phyloP scores from a whole-genome alignment of 92 coral and sea anemone genomes.

The Montipora capitata region DNA sequence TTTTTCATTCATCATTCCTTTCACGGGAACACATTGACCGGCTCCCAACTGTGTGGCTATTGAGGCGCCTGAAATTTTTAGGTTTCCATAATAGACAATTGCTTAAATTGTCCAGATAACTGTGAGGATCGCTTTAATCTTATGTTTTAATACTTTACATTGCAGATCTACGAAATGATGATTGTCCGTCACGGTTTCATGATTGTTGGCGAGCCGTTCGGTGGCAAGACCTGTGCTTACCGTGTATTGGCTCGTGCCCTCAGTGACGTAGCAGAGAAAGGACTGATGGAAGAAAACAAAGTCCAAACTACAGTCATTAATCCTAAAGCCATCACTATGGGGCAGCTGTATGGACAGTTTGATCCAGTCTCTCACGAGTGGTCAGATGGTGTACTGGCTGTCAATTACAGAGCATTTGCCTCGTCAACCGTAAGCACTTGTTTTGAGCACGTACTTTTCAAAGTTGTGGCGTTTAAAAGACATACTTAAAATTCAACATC shows the following conservation, averaged over 20 bases:
- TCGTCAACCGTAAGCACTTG: conserved; percentile 86
- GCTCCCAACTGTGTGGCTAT: too few species aligned
- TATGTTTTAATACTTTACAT: background rate
- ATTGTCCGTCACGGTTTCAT: conserved; percentile 99
- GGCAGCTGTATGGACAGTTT: conserved; percentile 98
- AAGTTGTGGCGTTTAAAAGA: background rate
- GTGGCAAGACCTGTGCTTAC: conserved; percentile 98
- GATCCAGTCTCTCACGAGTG: conserved; percentile 99
- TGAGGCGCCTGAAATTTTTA: too few species aligned
- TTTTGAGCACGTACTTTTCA: background rate
- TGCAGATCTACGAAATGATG: conserved; percentile 99
- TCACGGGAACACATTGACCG: too few species aligned
- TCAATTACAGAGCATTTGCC: conserved; percentile 99
- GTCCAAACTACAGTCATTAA: conserved; percentile 95
- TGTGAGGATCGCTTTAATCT: too few species aligned
- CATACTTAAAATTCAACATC: background rate
- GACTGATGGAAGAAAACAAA: conserved; percentile 96
- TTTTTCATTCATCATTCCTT: too few species aligned
- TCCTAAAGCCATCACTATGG: conserved; percentile 98
- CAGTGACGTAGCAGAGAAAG: conserved; percentile 95
- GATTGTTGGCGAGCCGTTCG: conserved; percentile 99
- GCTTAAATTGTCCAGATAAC: too few species aligned
- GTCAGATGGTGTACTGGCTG: conserved; percentile 99
- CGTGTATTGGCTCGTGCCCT: conserved; percentile 93
- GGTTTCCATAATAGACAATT: too few species aligned